Evolutionary conservation across 2,888 invertebrate genomes (phyloP).

Genomic region (Strigamia maritima): DNA sequence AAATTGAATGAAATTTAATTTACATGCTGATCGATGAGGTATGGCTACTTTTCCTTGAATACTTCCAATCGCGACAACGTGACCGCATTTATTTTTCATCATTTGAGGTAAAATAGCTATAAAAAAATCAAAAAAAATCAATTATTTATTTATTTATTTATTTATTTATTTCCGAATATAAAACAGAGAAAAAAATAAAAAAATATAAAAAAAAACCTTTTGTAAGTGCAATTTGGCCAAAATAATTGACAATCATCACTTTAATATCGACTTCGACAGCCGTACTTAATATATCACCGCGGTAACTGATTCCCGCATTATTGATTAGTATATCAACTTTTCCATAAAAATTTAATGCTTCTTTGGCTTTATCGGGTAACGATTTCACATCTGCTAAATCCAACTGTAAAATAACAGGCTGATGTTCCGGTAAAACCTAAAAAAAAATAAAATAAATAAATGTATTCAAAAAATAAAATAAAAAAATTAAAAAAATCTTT

Average conservation of each 20-base stretch:
- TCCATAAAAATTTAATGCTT: slow-evolving; percentile 67
- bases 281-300: slow-evolving; percentile 73
- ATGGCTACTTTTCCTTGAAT: slow-evolving; percentile 88
- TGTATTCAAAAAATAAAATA: neutral
- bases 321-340: slow-evolving; percentile 84
- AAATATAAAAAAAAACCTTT: slow-evolving; percentile 68
- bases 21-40: slow-evolving; percentile 66
- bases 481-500: neutral
- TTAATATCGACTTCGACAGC: slow-evolving; percentile 75
- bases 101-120: slow-evolving; percentile 78
- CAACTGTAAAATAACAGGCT: slow-evolving; percentile 69
- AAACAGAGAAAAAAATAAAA: too few relatives aligned
- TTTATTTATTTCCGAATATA: too few relatives aligned
- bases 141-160: neutral
- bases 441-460: neutral
- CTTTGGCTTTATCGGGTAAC: slow-evolving; percentile 62
- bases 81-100: slow-evolving; percentile 70
- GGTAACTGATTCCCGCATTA: slow-evolving; percentile 76
- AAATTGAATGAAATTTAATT: slow-evolving; percentile 22
- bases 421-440: slow-evolving; percentile 62
- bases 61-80: slow-evolving; percentile 84
- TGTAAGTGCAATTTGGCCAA: slow-evolving; percentile 84
- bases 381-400: slow-evolving; percentile 71
- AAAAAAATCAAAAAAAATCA: slow-evolving; percentile 49
- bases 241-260: slow-evolving; percentile 91